A percentile compares a stretch with the other conserved stretches of the same genome.
Conservation (phyloP, 2,113 vertebrate species). For the Trochalopteron elliotii region DNA sequence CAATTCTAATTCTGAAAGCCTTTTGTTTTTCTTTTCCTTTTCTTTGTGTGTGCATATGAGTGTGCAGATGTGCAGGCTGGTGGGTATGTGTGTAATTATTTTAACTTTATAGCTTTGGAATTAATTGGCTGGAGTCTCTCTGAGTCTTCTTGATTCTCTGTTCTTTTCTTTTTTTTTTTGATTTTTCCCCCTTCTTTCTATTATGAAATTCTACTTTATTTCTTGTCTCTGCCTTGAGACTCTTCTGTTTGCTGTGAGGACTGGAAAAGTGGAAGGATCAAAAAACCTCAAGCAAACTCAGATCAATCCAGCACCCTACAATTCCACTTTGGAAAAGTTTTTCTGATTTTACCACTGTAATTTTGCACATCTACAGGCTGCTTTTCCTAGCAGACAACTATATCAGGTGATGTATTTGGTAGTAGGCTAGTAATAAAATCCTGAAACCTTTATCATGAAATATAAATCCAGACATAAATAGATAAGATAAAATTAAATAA, state of each 20-base stretch:
- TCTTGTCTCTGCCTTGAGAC: slow-evolving; percentile 70
- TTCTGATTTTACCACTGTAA: slow-evolving; percentile 46
- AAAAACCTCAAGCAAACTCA: slow-evolving; percentile 51
- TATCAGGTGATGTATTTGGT: slow-evolving; percentile 57
- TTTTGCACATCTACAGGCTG: slow-evolving; percentile 48
- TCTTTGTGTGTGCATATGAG: neutral
- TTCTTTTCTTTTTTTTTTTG: slow-evolving; percentile 46
- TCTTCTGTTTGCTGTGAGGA: slow-evolving; percentile 69
- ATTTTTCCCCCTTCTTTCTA: slow-evolving; percentile 1
- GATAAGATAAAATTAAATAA: slow-evolving; percentile 44
- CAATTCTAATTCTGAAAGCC: slow-evolving; percentile 63
- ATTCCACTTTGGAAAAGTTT: slow-evolving; percentile 56
- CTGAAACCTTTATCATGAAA: neutral
- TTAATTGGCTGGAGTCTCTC: slow-evolving; percentile 62
- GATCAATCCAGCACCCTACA: slow-evolving; percentile 13
- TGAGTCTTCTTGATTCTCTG: slow-evolving; percentile 72
- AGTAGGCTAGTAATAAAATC: neutral
- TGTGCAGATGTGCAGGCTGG: slow-evolving; percentile 9
- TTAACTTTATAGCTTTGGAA: slow-evolving; percentile 54
- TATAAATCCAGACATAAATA: slow-evolving; percentile 16
- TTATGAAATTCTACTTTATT: slow-evolving; percentile 50
- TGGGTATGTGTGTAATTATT: slow-evolving; percentile 13
- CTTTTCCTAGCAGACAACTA: slow-evolving; percentile 61
- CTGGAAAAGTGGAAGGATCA: slow-evolving; percentile 69
- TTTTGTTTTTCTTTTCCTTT: slow-evolving; percentile 8